These are phyloP conservation scores for Syrphus vitripennis DNA, from an alignment of 2,888 invertebrate species.

Conservation along the genomic window DNA sequence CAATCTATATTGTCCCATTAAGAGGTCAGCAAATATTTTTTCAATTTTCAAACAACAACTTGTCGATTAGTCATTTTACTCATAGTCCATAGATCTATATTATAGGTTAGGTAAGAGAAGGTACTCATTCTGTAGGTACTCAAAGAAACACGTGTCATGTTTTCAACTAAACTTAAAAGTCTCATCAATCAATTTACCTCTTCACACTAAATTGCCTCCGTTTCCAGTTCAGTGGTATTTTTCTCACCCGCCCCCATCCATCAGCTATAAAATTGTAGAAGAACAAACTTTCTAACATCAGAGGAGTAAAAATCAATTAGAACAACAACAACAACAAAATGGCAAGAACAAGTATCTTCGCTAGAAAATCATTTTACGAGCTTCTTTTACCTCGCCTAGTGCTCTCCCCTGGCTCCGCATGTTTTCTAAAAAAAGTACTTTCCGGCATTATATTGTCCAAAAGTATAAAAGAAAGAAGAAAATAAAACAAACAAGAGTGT, in stretches of 20 bases:
- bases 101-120: too few species aligned
- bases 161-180: constrained; percentile 24
- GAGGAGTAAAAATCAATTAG: constrained; percentile 14
- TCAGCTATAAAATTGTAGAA: not conserved
- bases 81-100: not conserved
- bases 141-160: constrained; percentile 18
- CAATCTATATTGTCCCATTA: not conserved
- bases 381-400: not conserved
- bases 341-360: not conserved
- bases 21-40: constrained; percentile 31
- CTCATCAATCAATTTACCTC: constrained; percentile 30
- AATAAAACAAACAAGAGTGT: constrained; percentile 34
- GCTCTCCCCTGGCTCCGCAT: too few species aligned
- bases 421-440: constrained; percentile 9
- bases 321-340: constrained; percentile 24
- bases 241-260: not conserved
- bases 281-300: constrained; percentile 1
- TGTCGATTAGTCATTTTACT: constrained; percentile 14
- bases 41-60: constrained; percentile 9
- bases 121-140: not conserved
- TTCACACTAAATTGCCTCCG: constrained; percentile 22
- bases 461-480: not conserved
- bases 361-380: not conserved
- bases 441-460: constrained; percentile 23
- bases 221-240: constrained; percentile 6